Evolutionary conservation across 2,797 vertebrate species (phyloP).

Genomic region (Esox masquinongy): DNA sequence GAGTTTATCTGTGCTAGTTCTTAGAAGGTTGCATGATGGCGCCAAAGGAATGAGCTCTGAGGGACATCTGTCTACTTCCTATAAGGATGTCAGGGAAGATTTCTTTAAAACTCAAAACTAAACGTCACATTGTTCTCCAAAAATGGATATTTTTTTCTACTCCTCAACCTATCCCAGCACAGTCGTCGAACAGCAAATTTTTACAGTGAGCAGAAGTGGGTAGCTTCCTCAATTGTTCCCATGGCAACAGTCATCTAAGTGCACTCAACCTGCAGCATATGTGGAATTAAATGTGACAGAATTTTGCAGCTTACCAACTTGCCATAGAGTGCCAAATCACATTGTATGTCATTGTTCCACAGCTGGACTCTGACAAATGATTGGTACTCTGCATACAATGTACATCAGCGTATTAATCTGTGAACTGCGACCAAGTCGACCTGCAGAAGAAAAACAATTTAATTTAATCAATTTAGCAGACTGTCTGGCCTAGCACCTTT

Average conservation of each 20-base stretch:
- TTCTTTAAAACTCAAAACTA: neutral
- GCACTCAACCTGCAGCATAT: neutral
- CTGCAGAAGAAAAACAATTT: no score
- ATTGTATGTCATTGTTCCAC: neutral
- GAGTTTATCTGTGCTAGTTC: no score
- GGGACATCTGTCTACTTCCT: slow-evolving; percentile 13
- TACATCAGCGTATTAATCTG: neutral
- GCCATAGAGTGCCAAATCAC: neutral
- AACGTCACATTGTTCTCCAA: neutral
- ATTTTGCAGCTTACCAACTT: neutral
- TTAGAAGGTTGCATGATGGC: no score
- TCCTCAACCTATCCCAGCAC: neutral
- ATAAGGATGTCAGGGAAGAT: no score
- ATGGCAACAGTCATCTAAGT: neutral
- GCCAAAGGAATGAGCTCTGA: neutral
- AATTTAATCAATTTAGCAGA: no score
- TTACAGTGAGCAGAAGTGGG: neutral
- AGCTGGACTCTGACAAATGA: slow-evolving; percentile 5
- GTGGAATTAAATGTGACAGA: neutral
- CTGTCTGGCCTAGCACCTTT: no score
- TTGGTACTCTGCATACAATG: neutral
- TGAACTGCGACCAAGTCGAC: neutral
- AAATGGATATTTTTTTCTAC: neutral
- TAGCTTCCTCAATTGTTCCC: neutral
- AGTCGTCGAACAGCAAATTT: neutral